Percentiles rank a stretch among this genome's conserved stretches.
Evolutionary conservation across 2,888 invertebrate species (phyloP).

Genomic region (Melitaea athalia): DNA sequence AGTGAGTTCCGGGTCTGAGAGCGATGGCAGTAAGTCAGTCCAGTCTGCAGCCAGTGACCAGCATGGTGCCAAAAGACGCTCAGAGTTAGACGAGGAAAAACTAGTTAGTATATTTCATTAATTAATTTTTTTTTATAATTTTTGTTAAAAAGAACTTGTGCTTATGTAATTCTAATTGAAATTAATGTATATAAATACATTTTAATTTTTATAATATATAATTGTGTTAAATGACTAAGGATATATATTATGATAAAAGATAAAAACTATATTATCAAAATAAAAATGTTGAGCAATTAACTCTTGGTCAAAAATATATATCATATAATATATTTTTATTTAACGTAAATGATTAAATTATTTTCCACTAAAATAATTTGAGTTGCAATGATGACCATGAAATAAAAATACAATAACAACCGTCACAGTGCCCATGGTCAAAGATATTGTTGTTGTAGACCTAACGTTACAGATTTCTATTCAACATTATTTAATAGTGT

Average conservation of each 20-base stretch:
- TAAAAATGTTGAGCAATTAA: too few relatives aligned
- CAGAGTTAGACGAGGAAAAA: slow-evolving; percentile 74
- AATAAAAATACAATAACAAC: slow-evolving; percentile 12
- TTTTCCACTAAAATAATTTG: slow-evolving; percentile 3
- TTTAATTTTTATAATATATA: too few relatives aligned
- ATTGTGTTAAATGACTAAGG: too few relatives aligned
- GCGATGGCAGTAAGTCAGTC: slow-evolving; percentile 64
- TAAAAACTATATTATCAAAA: too few relatives aligned
- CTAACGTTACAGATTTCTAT: slow-evolving; percentile 20
- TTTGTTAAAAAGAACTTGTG: too few relatives aligned
- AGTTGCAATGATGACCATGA: slow-evolving; percentile 23
- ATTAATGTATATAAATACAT: too few relatives aligned
- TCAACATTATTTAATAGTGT: neutral
- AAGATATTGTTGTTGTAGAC: slow-evolving; percentile 21
- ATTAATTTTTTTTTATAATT: neutral
- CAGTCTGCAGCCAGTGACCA: slow-evolving; percentile 66
- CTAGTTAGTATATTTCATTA: slow-evolving; percentile 56
- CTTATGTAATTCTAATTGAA: too few relatives aligned
- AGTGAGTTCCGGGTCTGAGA: slow-evolving; percentile 67
- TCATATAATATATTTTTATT: neutral
- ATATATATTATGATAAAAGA: too few relatives aligned
- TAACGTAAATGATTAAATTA: neutral
- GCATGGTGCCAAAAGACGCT: slow-evolving; percentile 56
- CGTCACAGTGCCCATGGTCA: slow-evolving; percentile 27
- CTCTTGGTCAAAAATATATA: too few relatives aligned